Evolutionary conservation across 2,113 vertebrate genomes (phyloP).

Genomic region (Eptatretus burgeri): DNA sequence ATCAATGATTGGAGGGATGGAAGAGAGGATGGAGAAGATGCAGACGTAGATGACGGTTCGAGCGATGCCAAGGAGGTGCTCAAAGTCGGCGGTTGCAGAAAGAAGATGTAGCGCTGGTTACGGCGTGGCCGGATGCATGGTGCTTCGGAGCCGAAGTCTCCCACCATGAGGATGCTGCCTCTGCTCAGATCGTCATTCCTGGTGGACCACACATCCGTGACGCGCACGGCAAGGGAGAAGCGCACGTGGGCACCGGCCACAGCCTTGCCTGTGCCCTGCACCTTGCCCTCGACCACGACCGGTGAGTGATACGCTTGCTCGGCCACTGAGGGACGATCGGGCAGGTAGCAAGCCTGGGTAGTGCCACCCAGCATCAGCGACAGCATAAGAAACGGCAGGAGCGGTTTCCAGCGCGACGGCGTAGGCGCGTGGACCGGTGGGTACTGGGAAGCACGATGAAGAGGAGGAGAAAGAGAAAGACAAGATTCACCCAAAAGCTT

Average conservation of each 20-base stretch:
- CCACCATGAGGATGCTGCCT: slow-evolving; percentile 3
- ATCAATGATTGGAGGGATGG: no score
- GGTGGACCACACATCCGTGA: background rate
- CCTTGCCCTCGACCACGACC: slow-evolving; percentile 5
- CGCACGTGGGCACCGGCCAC: background rate
- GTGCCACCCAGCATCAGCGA: background rate
- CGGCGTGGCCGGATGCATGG: slow-evolving; percentile 4
- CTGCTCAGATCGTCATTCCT: background rate
- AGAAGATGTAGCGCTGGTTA: slow-evolving; percentile 5
- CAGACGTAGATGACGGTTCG: no score
- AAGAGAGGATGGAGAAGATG: no score
- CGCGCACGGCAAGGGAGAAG: background rate
- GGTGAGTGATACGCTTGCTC: slow-evolving; percentile 3
- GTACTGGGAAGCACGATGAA: no score
- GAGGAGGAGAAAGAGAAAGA: no score
- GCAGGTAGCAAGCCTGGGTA: background rate
- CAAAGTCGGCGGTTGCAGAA: background rate
- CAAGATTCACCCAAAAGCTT: no score
- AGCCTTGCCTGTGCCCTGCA: background rate
- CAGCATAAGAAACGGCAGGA: background rate
- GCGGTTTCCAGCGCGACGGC: no score
- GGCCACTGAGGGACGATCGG: background rate
- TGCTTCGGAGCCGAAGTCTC: slow-evolving; percentile 4
- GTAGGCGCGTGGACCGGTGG: no score
- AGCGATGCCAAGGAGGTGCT: no score